Evolutionary conservation across 2,113 vertebrate genomes (phyloP).

Genomic region (Pachycephala philippinensis): DNA sequence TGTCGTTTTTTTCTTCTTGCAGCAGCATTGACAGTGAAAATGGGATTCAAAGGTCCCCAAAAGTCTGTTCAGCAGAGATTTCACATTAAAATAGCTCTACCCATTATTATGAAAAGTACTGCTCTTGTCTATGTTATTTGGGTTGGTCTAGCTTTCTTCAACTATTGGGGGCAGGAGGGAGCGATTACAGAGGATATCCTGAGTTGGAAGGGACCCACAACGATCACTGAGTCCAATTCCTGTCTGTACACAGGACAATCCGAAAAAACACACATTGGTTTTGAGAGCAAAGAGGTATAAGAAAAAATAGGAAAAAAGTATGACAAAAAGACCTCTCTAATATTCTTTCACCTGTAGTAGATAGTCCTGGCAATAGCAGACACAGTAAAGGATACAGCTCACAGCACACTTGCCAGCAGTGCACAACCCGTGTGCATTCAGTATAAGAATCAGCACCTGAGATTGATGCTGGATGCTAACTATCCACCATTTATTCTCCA

Average conservation of each 20-base stretch:
- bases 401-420: background rate
- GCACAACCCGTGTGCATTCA: background rate
- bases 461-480: background rate
- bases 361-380: background rate
- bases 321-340: background rate
- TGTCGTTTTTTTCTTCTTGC: background rate
- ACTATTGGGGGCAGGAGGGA: fast-evolving
- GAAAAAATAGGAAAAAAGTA: background rate
- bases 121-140: background rate
- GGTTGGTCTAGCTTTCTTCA: background rate
- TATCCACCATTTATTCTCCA: background rate
- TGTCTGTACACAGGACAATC: background rate
- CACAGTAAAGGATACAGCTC: background rate
- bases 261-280: background rate
- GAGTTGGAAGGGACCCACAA: background rate
- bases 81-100: background rate
- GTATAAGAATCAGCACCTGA: background rate
- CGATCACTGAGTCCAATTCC: fast-evolving
- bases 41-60: background rate
- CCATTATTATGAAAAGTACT: background rate
- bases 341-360: background rate
- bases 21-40: background rate
- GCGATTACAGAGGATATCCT: background rate
- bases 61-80: background rate
- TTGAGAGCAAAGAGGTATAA: background rate